Evolutionary conservation across 2,888 invertebrate genomes (phyloP).

Genomic region (Oegoconia quadripuncta): DNA sequence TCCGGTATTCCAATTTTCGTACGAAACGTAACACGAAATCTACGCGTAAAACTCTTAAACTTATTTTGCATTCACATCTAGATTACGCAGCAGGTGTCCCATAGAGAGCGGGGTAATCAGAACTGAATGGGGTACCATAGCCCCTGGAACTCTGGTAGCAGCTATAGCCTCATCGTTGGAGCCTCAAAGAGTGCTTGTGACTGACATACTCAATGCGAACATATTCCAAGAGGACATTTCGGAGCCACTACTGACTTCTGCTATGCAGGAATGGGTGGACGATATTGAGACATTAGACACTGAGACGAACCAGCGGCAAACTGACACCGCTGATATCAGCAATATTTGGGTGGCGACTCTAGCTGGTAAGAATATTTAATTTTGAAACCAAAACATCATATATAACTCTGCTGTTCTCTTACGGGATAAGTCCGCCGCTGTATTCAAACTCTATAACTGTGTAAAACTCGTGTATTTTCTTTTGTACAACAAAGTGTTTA

Average conservation of each 20-base stretch:
- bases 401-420: too few species aligned
- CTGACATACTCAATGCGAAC: conserved; percentile 64
- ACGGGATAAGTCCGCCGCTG: neutral
- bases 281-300: conserved; percentile 49
- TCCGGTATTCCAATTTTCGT: too few species aligned
- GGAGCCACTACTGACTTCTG: conserved; percentile 52
- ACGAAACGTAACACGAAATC: too few species aligned
- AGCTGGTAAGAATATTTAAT: conserved; percentile 59
- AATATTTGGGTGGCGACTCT: conserved; percentile 82
- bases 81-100: conserved; percentile 77
- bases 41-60: too few species aligned
- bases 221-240: conserved; percentile 60
- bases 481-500: too few species aligned
- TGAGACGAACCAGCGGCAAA: conserved; percentile 25
- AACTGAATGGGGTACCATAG: conserved; percentile 80
- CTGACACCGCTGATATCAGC: conserved; percentile 57
- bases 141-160: conserved; percentile 79
- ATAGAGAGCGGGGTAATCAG: conserved; percentile 82
- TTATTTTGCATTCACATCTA: conserved; percentile 26
- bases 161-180: conserved; percentile 81
- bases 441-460: too few species aligned
- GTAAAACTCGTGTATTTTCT: too few species aligned
- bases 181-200: conserved; percentile 72
- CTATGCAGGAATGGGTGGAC: conserved; percentile 58
- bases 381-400: neutral